These are phyloP conservation scores for Cacoxenus indagator DNA, from an alignment of 2,888 invertebrate species.

Conservation along the genomic window DNA sequence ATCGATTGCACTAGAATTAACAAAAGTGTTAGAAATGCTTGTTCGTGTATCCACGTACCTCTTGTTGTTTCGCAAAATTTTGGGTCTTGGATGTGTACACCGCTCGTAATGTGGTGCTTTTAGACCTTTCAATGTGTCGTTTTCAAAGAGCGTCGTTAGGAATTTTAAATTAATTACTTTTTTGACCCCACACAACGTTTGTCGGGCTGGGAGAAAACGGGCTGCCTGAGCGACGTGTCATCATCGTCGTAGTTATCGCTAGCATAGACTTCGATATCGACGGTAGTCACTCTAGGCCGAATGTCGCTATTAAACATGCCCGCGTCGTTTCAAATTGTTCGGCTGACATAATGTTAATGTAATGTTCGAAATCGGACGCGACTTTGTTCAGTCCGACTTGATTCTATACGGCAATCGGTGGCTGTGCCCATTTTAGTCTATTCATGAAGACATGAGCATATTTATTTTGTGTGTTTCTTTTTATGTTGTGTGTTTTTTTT, in stretches of 20 bases:
- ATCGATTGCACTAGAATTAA: too few relatives aligned
- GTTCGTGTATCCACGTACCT: background rate
- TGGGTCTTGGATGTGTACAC: conserved; percentile 51
- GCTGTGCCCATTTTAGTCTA: conserved; percentile 46
- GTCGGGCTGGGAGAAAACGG: conserved; percentile 5
- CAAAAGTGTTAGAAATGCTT: conserved; percentile 60
- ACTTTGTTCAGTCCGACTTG: conserved; percentile 28
- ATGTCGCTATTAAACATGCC: conserved; percentile 17
- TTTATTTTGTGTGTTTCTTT: conserved; percentile 64
- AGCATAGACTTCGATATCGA: background rate
- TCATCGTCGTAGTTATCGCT: background rate
- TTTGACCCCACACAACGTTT: conserved; percentile 60
- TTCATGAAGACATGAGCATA: conserved; percentile 60
- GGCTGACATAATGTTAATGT: conserved; percentile 62
- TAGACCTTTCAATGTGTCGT: conserved; percentile 64
- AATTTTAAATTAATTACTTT: conserved; percentile 63
- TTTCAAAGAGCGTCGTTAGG: conserved; percentile 50
- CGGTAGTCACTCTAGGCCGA: background rate
- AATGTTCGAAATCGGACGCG: conserved; percentile 46
- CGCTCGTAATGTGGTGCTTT: conserved; percentile 61
- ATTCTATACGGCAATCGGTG: background rate
- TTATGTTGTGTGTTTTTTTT: conserved; percentile 59
- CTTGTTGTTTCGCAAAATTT: background rate
- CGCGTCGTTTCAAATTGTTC: conserved; percentile 46
- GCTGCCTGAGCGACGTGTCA: conserved; percentile 17